phyloP scores from a whole-genome alignment of 2,113 vertebrate genomes.

The Phalacrocorax brasilianus region DNA sequence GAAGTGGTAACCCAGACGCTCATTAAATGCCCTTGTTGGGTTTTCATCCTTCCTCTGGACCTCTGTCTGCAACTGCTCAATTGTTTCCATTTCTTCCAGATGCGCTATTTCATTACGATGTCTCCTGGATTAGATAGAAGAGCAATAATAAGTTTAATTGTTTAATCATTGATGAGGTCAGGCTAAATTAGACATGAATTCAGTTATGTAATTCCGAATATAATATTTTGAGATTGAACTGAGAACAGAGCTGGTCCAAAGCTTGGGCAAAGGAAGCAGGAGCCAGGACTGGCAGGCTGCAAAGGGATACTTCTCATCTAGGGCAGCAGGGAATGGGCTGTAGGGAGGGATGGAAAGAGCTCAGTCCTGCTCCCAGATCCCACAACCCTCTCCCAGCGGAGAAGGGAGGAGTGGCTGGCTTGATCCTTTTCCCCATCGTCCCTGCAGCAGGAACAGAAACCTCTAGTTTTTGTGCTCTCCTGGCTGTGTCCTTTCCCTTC shows the following conservation, averaged over 20 bases:
- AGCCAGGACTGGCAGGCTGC: background rate
- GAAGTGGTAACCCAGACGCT: background rate
- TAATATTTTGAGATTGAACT: background rate
- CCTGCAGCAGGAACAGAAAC: background rate
- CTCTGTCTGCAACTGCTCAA: background rate
- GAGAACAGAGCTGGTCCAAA: background rate
- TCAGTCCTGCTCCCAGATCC: background rate
- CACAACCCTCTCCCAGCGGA: background rate
- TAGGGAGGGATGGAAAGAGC: background rate
- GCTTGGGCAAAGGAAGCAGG: background rate
- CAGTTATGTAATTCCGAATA: background rate
- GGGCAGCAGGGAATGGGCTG: background rate
- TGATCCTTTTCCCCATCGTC: background rate
- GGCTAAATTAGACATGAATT: constrained; percentile 11
- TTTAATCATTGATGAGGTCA: constrained; percentile 42
- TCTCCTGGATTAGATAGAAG: background rate
- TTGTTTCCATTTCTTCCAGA: background rate
- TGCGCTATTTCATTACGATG: background rate
- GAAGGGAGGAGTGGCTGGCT: background rate
- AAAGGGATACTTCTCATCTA: background rate
- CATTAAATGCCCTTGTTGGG: background rate
- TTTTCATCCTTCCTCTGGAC: background rate
- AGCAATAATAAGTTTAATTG: constrained; percentile 22
- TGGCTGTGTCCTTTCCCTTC: background rate
- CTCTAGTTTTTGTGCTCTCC: background rate